Base-by-base conservation (phyloP, 2,888 invertebrate species). In the Eugnorisma glareosa region DNA sequence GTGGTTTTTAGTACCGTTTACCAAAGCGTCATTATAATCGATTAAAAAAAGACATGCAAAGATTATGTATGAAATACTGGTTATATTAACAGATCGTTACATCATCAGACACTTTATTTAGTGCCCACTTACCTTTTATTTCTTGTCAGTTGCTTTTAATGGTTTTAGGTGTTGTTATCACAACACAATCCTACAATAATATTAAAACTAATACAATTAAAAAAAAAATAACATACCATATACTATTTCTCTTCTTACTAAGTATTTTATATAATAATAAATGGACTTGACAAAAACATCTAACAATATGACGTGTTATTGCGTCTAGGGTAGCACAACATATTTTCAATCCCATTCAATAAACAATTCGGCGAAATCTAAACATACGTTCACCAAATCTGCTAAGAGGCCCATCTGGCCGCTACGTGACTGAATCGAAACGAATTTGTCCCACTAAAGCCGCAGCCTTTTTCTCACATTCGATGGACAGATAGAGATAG, bases 381-480 rank as follows among this genome's bases (percentile, higher is more conserved):
- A 95, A 95, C 95, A 95, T 93, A 94, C 93, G 93, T 92, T 94
- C 92, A 93, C 91, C 87, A 94, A 96, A 96, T 94, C 94, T 94
- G 94, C 94, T 94, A 94, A 96, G 93, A 94, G 93, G 93, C 94
- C 94, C 93, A 95, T 96, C 93, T 93, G 88, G 88, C 82, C 91
- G 90, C 91, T 93, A 95, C 95, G 95, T 95, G 96, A 96, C 96
- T 94, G 94, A 96, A 94, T 95, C 94, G 93, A 93, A 95, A 93
- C 93, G 95, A 94, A 96, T 96, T 96, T 95, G 95, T 96, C 95
- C 93, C 91, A 91, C 93, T 94, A 95, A 96, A 96, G 93, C 96
- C 95, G 90, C 92, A 92, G 93, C 93, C 93, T 94, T 94, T 94
- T 95, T 94, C 94, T 91, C 94, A 93, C 94, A 94, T 94, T 92